Evolutionary conservation across 2,113 vertebrate genomes (phyloP).

Genomic region (Arizona elegans): DNA sequence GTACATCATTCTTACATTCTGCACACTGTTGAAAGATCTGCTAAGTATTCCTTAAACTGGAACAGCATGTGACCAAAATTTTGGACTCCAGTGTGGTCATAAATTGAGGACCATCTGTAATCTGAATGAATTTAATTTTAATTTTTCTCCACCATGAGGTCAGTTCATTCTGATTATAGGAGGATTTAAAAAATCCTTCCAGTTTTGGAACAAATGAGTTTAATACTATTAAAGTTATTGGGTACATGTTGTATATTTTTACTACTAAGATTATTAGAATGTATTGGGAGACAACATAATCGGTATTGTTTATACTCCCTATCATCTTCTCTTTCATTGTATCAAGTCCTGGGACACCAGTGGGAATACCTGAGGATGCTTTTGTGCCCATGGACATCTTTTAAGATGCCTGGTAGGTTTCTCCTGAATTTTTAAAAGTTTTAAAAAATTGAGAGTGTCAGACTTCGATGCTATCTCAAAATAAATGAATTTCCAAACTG

Average conservation of each 20-base stretch:
- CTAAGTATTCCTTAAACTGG: neutral
- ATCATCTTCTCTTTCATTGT: neutral
- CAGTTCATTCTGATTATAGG: neutral
- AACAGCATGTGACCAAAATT: neutral
- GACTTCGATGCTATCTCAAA: too few relatives aligned
- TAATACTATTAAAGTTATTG: neutral
- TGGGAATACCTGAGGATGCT: neutral
- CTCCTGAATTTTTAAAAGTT: neutral
- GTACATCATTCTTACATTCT: neutral
- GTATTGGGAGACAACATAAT: neutral
- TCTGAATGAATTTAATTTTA: neutral
- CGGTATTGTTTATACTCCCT: neutral
- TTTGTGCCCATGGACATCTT: neutral
- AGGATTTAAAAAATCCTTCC: neutral
- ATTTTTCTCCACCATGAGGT: neutral
- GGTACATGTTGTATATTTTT: neutral
- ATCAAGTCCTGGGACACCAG: neutral
- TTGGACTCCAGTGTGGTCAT: neutral
- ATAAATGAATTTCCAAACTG: too few relatives aligned
- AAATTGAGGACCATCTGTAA: neutral
- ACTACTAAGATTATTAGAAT: neutral
- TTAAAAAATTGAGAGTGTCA: neutral
- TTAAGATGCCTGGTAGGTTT: neutral
- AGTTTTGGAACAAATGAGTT: neutral
- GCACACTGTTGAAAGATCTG: neutral